phyloP scores from a whole-genome alignment of 2,888 invertebrate species.

The Adineta ricciae region DNA sequence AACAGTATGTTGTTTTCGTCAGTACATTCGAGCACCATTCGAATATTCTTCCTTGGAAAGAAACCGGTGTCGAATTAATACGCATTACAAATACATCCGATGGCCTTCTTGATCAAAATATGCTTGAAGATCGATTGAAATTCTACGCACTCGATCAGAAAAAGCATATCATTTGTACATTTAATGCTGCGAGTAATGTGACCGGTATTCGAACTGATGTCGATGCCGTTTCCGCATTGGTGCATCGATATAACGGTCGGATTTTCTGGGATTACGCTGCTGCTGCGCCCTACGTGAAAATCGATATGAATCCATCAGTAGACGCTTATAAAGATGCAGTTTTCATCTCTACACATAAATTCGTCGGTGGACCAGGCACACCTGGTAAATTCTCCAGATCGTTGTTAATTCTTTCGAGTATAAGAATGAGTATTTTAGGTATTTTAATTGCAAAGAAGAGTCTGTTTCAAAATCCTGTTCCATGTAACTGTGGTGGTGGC shows the following conservation, averaged over 20 bases:
- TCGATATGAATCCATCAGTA: conserved; percentile 33
- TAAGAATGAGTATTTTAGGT: conserved; percentile 35
- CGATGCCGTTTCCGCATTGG: conserved; percentile 36
- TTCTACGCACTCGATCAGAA: not conserved
- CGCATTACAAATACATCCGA: not conserved
- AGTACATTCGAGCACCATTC: conserved; percentile 42
- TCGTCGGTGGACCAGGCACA: conserved; percentile 77
- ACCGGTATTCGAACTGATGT: conserved; percentile 40
- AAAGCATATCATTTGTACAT: conserved; percentile 28
- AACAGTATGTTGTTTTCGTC: conserved; percentile 35
- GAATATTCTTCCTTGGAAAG: conserved; percentile 41
- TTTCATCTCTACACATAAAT: conserved; percentile 79
- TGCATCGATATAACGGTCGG: conserved; percentile 38
- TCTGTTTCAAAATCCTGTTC: conserved; percentile 39
- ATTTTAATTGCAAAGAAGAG: conserved; percentile 39
- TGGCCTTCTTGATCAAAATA: conserved; percentile 37
- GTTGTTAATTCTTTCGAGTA: not conserved
- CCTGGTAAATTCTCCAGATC: conserved; percentile 55
- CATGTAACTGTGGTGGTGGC: conserved; percentile 39
- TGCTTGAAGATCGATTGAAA: conserved; percentile 36
- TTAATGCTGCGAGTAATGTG: conserved; percentile 39
- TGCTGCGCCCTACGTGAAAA: conserved; percentile 36
- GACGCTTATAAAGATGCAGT: conserved; percentile 67
- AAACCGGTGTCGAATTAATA: conserved; percentile 37
- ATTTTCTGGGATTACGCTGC: conserved; percentile 40